phyloP scores from a whole-genome alignment of 2,797 vertebrate genomes.

The Sciurus vulgaris region DNA sequence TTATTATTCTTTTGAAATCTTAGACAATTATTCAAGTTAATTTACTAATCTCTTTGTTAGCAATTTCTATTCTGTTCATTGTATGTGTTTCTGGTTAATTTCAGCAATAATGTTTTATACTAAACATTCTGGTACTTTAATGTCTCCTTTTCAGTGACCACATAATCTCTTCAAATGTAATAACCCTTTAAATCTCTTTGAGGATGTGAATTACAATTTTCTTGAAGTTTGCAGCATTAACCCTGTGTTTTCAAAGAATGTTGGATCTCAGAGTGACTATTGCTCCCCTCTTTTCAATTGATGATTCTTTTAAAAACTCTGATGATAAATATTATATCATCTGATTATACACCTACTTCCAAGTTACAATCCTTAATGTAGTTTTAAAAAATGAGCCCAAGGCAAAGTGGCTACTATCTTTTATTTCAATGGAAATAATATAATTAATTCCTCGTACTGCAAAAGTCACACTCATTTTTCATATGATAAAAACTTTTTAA shows the following conservation, averaged over 20 bases:
- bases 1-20: background rate
- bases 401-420: conserved; percentile 29
- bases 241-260: background rate
- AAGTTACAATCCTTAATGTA: conserved; percentile 29
- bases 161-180: background rate
- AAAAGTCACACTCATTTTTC: conserved; percentile 65
- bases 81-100: conserved; percentile 9
- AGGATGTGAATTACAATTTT: conserved; percentile 52
- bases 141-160: background rate
- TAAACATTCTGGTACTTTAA: background rate
- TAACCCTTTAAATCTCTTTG: background rate
- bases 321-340: conserved; percentile 54
- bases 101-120: background rate
- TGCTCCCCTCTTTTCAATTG: background rate
- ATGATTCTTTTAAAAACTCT: conserved; percentile 26
- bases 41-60: conserved; percentile 40
- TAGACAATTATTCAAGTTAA: conserved; percentile 32
- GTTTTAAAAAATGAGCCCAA: background rate
- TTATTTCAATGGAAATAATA: conserved; percentile 53
- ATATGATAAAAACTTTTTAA: conserved; percentile 34
- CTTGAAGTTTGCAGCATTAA: background rate
- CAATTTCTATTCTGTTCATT: background rate
- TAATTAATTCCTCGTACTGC: background rate
- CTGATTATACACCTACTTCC: conserved; percentile 19
- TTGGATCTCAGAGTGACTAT: background rate